These are phyloP conservation scores for Cenopis cana DNA, from an alignment of 2,888 invertebrate species.

Conservation along the genomic window DNA sequence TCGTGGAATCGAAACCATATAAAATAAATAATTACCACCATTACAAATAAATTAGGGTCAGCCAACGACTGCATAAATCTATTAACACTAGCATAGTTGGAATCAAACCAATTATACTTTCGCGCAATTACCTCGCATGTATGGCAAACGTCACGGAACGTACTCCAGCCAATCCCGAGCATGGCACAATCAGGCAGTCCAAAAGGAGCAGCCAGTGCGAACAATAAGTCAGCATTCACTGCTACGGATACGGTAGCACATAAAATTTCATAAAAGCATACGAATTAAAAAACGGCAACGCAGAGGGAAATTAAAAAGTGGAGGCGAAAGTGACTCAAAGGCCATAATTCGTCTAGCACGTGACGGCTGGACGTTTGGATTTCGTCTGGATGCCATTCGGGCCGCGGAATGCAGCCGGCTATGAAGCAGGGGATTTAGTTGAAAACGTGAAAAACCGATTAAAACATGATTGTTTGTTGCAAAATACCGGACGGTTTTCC, in stretches of 20 bases:
- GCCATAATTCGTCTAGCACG: slow-evolving; percentile 78
- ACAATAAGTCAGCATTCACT: slow-evolving; percentile 60
- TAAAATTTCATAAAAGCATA: slow-evolving; percentile 77
- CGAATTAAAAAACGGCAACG: slow-evolving; percentile 78
- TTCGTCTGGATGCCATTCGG: slow-evolving; percentile 62
- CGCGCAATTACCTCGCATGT: slow-evolving; percentile 35
- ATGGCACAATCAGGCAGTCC: slow-evolving; percentile 66
- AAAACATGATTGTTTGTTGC: slow-evolving; percentile 70
- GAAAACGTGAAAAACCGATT: slow-evolving; percentile 80
- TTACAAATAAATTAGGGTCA: slow-evolving; percentile 14
- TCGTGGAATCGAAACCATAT: background rate
- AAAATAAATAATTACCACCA: background rate
- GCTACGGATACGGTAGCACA: slow-evolving; percentile 62
- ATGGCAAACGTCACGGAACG: slow-evolving; percentile 38
- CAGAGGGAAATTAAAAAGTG: slow-evolving; percentile 78
- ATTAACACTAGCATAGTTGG: slow-evolving; percentile 33
- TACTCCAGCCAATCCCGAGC: slow-evolving; percentile 47
- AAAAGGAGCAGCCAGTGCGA: slow-evolving; percentile 54
- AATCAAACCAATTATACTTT: slow-evolving; percentile 41
- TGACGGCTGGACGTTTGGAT: slow-evolving; percentile 67
- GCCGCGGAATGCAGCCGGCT: slow-evolving; percentile 52
- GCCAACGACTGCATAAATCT: slow-evolving; percentile 33
- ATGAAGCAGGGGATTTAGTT: slow-evolving; percentile 68
- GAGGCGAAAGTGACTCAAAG: slow-evolving; percentile 76
- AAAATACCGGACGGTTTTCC: slow-evolving; percentile 67